phyloP scores from a whole-genome alignment of 2,797 vertebrate genomes.

The Podargus strigoides region DNA sequence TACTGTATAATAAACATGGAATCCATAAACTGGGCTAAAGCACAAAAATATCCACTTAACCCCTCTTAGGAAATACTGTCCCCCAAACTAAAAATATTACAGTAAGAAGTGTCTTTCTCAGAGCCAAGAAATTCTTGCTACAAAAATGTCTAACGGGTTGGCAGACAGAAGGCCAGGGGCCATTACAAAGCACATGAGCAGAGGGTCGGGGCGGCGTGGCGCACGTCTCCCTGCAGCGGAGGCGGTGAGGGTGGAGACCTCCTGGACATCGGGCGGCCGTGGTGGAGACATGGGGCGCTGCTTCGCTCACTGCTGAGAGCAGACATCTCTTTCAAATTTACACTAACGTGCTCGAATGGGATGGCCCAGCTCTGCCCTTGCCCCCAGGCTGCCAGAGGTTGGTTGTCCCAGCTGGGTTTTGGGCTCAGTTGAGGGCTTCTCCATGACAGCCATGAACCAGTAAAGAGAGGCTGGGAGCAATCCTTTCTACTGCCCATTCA shows the following conservation, averaged over 20 bases:
- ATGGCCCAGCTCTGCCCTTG: neutral
- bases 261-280: neutral
- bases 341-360: neutral
- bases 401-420: neutral
- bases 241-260: conserved; percentile 18
- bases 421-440: neutral
- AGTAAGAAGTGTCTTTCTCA: conserved; percentile 76
- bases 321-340: neutral
- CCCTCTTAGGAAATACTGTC: conserved; percentile 75
- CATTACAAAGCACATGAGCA: conserved; percentile 45
- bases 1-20: conserved; percentile 74
- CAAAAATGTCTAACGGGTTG: conserved; percentile 70
- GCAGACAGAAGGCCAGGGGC: conserved; percentile 62
- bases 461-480: neutral
- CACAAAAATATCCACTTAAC: conserved; percentile 76
- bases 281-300: neutral
- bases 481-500: neutral
- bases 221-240: neutral
- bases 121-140: conserved; percentile 75
- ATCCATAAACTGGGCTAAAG: conserved; percentile 80
- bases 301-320: conserved; percentile 11
- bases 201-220: neutral
- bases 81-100: conserved; percentile 76
- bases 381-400: neutral
- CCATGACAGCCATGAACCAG: neutral